Evolutionary conservation across 2,888 invertebrate species (phyloP).

Genomic region (Tanypteryx hageni): DNA sequence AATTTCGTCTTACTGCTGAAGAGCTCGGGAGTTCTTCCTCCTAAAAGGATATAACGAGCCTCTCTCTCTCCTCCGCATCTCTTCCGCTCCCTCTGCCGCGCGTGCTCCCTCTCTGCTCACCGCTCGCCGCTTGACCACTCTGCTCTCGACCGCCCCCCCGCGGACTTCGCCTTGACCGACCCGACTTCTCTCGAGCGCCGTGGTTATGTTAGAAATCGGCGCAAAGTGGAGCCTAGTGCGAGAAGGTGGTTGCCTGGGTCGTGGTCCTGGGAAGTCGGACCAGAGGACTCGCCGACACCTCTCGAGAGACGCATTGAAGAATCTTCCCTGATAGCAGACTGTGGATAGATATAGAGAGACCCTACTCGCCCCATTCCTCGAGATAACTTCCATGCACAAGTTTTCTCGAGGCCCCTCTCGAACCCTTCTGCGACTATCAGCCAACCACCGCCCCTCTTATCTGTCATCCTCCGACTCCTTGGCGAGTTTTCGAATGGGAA

Average conservation of each 20-base stretch:
- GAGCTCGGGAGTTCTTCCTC: background rate
- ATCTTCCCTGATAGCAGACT: too few relatives aligned
- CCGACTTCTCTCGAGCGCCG: background rate
- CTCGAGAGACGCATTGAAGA: too few relatives aligned
- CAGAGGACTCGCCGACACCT: background rate
- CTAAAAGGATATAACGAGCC: background rate
- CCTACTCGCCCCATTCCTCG: too few relatives aligned
- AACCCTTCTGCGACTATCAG: too few relatives aligned
- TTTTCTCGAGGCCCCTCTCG: too few relatives aligned
- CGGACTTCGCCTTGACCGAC: background rate
- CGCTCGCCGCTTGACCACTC: background rate
- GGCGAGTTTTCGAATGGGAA: too few relatives aligned
- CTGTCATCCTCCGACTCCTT: too few relatives aligned
- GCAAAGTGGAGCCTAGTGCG: background rate
- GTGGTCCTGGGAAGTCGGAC: background rate
- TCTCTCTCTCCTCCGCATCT: background rate
- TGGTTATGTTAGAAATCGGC: slow-evolving; percentile 8
- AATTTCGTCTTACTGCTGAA: slow-evolving; percentile 19
- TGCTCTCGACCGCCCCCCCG: background rate
- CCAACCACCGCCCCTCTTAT: too few relatives aligned
- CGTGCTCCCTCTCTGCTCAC: background rate
- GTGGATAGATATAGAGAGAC: too few relatives aligned
- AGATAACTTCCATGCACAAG: too few relatives aligned
- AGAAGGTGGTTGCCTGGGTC: background rate
- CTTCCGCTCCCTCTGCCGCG: background rate